A percentile compares a stretch with the other conserved stretches of the same genome.
phyloP scores from a whole-genome alignment of 1,140 invertebrate genomes.

The Drosophila ananassae region DNA sequence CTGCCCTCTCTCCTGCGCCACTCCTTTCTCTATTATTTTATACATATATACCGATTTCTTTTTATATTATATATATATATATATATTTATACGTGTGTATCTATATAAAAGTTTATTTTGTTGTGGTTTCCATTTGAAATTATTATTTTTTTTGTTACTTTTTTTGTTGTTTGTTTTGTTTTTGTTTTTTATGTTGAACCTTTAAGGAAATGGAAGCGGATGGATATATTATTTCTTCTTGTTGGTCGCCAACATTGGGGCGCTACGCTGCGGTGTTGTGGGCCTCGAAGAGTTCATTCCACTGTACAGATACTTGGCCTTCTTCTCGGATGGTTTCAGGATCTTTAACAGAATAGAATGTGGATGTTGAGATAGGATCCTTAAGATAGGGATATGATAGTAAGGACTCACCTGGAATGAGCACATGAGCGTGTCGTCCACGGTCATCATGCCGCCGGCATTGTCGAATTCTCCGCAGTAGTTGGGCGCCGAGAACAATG shows the following conservation, averaged over 20 bases:
- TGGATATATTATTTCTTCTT: slow-evolving; percentile 91
- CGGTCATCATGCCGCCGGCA: slow-evolving; percentile 99
- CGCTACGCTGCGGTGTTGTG: slow-evolving; percentile 94
- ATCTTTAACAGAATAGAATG: slow-evolving; percentile 87
- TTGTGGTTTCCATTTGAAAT: slow-evolving; percentile 24
- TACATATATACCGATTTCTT: slow-evolving; percentile 21
- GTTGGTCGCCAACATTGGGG: slow-evolving; percentile 85
- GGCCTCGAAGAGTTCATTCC: slow-evolving; percentile 92
- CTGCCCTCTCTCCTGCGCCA: neutral
- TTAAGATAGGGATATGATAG: too few relatives aligned
- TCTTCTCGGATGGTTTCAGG: slow-evolving; percentile 99
- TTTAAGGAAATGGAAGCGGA: slow-evolving; percentile 84
- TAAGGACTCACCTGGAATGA: slow-evolving; percentile 89
- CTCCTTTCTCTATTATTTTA: slow-evolving; percentile 4
- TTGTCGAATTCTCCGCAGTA: slow-evolving; percentile 97
- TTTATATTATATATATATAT: slow-evolving; percentile 25
- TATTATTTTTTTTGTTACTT: slow-evolving; percentile 27
- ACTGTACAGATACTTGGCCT: slow-evolving; percentile 99
- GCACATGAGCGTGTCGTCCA: slow-evolving; percentile 99
- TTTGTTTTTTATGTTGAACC: slow-evolving; percentile 65
- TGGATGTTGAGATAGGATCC: neutral
- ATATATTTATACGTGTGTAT: slow-evolving; percentile 48
- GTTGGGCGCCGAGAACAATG: slow-evolving; percentile 95
- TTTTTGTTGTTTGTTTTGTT: slow-evolving; percentile 31
- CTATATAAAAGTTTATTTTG: slow-evolving; percentile 73